phyloP scores from a whole-genome alignment of 2,113 vertebrate genomes.

The Platycercus adscitus region DNA sequence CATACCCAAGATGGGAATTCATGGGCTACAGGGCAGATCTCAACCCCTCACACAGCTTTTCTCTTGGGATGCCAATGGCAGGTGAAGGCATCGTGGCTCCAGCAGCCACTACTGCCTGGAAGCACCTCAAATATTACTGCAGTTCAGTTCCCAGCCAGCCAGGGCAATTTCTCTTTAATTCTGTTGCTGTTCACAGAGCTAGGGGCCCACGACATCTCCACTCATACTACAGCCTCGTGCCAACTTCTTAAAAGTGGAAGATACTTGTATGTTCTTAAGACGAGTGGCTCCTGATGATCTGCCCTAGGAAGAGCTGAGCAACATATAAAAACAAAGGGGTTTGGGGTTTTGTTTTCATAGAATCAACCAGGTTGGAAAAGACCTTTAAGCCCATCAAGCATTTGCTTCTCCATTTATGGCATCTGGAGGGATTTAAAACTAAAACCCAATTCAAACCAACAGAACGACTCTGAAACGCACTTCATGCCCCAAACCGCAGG shows the following conservation, averaged over 20 bases:
- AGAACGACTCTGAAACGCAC: background rate
- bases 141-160: background rate
- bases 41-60: background rate
- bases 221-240: background rate
- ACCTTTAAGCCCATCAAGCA: background rate
- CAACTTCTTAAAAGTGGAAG: background rate
- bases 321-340: background rate
- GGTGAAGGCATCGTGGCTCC: background rate
- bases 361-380: background rate
- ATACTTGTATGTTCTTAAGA: rapidly evolving
- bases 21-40: rapidly evolving
- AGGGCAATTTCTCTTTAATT: background rate
- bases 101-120: background rate
- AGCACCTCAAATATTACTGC: background rate
- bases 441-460: background rate
- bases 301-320: background rate
- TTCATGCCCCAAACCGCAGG: background rate
- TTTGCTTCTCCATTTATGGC: background rate
- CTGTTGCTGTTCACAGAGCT: background rate
- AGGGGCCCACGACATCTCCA: background rate
- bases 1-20: background rate
- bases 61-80: background rate
- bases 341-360: background rate
- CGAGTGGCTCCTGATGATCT: background rate
- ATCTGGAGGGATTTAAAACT: background rate